Evolutionary conservation across 2,113 vertebrate species (phyloP).

Genomic region (Bos javanicus): DNA sequence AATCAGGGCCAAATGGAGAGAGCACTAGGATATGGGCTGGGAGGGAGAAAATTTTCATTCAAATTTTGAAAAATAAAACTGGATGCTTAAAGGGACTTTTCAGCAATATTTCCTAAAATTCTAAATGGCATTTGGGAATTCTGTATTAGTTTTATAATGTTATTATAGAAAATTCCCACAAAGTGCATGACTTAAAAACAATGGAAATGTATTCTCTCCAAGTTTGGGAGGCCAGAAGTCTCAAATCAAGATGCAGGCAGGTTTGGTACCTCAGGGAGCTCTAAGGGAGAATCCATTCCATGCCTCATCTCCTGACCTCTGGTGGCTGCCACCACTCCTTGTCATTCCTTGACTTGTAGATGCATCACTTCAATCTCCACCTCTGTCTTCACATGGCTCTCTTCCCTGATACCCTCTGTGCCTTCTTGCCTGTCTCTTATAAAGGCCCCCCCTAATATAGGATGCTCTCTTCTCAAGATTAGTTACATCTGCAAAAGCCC

Average conservation of each 20-base stretch:
- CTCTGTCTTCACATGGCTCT: neutral
- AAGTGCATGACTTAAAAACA: neutral
- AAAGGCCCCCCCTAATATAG: neutral
- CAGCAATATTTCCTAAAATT: neutral
- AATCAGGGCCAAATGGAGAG: no score
- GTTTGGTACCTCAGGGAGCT: neutral
- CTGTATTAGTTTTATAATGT: neutral
- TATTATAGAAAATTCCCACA: neutral
- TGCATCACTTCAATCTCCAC: neutral
- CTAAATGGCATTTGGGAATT: neutral
- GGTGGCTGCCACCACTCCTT: neutral
- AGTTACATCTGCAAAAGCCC: neutral
- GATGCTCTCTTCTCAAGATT: neutral
- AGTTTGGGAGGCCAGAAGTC: neutral
- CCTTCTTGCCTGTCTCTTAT: neutral
- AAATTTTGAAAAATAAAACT: neutral
- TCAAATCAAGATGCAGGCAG: neutral
- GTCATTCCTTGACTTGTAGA: neutral
- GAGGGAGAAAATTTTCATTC: neutral
- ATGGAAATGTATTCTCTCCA: neutral
- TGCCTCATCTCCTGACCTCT: neutral
- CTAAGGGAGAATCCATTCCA: neutral
- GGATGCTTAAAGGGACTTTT: neutral
- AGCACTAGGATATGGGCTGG: neutral
- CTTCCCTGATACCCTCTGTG: neutral